Base-by-base conservation (phyloP, 2,113 vertebrate genomes). In the Plectropomus leopardus region DNA sequence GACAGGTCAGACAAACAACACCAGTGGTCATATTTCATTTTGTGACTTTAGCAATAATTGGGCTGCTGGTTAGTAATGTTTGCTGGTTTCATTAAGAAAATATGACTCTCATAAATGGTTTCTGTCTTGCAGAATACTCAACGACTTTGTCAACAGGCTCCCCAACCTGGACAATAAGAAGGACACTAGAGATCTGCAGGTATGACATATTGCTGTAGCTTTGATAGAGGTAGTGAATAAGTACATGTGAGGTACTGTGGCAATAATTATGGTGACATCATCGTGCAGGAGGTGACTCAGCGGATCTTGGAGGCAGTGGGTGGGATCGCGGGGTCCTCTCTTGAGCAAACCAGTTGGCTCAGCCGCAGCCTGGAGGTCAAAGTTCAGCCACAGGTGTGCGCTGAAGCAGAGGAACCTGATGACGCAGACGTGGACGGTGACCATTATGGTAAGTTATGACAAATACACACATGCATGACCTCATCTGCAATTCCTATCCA, bases 301-400 rank as follows among this genome's bases (percentile, higher is more conserved):
- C 96, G 96, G 84, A 96, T 99, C 84, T 91, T 99, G 9, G 98
- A 99, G 83, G 95, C 97, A 1, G 96, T 99, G 32, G 97, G 97
- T 0, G 96, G 94, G 17, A 93, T 99, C 30, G 98, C 97, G 9
- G 98, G 98, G 1, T 99, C 98, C 0, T 99, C 98, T 61, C 90
- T 99, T 82, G 98, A 99, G 59, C 98, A 99, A 89, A 99, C 98
- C 76, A 99, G 98, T 73, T 99, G 98, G 98, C 96, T 99, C 45
- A 99, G 97, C 89, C 95, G 98, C 65, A 99, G 96, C 82, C 94
- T 99, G 57, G 98, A 99, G 79, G 98, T 99, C 84, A 99, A 99
- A 93, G 97, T 96, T 71, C 98, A 97, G 89, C 96, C 98, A 13
- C 98, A 99, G 93, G 90, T 99, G 58, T 92, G 95, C 60, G 88